Conservation (phyloP, 1,140 invertebrate genomes). For the Dolichoris vasculosae region DNA sequence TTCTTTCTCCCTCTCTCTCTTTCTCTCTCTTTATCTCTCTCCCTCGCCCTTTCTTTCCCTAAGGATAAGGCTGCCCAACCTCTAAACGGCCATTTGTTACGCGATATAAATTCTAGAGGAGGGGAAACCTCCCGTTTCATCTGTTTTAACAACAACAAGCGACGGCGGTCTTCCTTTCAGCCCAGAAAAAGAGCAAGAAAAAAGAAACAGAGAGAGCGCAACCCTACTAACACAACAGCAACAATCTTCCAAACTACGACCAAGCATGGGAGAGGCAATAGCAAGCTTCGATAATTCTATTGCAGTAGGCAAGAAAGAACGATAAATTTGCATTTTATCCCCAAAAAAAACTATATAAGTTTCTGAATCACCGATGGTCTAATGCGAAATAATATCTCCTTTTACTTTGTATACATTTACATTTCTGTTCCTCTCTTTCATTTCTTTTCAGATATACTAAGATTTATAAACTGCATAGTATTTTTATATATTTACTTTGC, state of each 20-base stretch:
- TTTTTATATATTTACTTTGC: background rate
- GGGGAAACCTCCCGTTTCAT: constrained; percentile 16
- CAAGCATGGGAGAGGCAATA: background rate
- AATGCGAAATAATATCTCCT: background rate
- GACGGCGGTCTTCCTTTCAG: background rate
- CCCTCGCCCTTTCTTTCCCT: background rate
- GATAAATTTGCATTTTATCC: constrained; percentile 49
- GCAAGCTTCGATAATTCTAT: constrained; percentile 34
- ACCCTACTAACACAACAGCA: background rate
- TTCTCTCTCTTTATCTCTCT: background rate
- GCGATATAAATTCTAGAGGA: constrained; percentile 39
- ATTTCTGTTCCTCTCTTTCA: background rate
- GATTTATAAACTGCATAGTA: background rate
- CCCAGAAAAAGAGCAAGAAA: background rate
- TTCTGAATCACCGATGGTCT: background rate
- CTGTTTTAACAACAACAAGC: constrained; percentile 29
- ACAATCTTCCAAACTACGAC: constrained; percentile 23
- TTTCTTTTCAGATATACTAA: background rate
- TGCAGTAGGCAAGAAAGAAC: background rate
- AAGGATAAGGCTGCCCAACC: constrained; percentile 29
- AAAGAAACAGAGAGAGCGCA: background rate
- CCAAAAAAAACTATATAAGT: background rate
- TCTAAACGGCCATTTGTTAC: constrained; percentile 47
- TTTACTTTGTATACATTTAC: background rate
- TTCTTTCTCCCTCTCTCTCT: background rate